These are phyloP conservation scores for Patiria miniata DNA, from an alignment of 35 echinoderm and acorn worm genomes.

Conservation along the genomic window DNA sequence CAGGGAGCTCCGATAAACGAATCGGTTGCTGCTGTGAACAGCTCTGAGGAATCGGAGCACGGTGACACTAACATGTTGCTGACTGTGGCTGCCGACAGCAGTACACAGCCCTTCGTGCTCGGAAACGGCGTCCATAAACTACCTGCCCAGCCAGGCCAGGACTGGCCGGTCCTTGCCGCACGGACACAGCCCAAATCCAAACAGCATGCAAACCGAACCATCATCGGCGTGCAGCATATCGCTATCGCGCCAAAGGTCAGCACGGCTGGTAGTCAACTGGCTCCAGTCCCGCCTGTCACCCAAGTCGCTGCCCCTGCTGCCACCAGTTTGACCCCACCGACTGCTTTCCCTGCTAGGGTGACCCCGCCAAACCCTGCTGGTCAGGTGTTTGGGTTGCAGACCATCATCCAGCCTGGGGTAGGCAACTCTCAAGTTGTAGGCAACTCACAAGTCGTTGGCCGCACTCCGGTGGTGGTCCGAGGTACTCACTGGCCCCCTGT, in stretches of 20 bases:
- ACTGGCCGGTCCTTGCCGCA: background rate
- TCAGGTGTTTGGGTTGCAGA: background rate
- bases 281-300: too few species aligned
- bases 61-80: background rate
- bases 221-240: background rate
- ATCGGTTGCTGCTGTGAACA: background rate
- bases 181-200: background rate
- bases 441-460: background rate
- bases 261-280: background rate
- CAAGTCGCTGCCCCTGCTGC: background rate
- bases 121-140: background rate
- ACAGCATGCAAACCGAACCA: background rate
- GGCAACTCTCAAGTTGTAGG: constrained; percentile 5
- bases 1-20: background rate
- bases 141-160: background rate
- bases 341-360: background rate
- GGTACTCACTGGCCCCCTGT: background rate
- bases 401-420: background rate
- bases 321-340: background rate
- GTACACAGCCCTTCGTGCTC: background rate
- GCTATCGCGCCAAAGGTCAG: constrained; percentile 7
- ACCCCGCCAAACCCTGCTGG: background rate
- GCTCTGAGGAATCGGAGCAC: background rate
- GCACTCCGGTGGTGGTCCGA: constrained; percentile 24
- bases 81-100: constrained; percentile 11